Percentiles rank a stretch among this genome's conserved stretches.
Evolutionary conservation across 2,797 vertebrate species (phyloP).

Genomic region (Trichosurus vulpecula): DNA sequence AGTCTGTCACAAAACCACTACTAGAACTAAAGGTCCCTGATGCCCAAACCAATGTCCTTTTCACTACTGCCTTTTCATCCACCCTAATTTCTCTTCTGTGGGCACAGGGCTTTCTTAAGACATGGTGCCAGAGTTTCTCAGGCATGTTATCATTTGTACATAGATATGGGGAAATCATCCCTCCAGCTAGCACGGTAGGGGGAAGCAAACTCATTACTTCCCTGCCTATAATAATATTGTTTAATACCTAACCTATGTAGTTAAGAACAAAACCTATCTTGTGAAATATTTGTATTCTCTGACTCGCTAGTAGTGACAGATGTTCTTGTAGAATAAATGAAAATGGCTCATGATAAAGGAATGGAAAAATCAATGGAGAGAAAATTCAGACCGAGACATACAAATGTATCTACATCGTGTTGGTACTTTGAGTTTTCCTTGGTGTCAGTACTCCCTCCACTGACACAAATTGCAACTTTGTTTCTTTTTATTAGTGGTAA

Average conservation of each 20-base stretch:
- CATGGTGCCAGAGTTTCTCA: background rate
- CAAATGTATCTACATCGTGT: background rate
- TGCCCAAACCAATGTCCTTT: background rate
- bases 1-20: background rate
- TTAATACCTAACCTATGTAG: background rate
- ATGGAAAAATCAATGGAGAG: background rate
- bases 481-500: background rate
- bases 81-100: background rate
- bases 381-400: background rate
- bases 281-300: background rate
- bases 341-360: background rate
- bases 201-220: background rate
- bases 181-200: background rate
- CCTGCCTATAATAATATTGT: background rate
- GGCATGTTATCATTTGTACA: background rate
- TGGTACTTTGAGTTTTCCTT: background rate
- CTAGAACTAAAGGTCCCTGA: background rate
- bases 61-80: background rate
- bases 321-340: background rate
- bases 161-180: background rate
- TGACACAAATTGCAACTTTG: background rate
- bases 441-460: background rate
- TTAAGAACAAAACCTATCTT: background rate
- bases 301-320: slow-evolving; percentile 14
- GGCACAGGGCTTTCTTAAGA: background rate